Base-by-base conservation (phyloP, 2,888 invertebrate genomes). In the Willowsia nigromaculata region DNA sequence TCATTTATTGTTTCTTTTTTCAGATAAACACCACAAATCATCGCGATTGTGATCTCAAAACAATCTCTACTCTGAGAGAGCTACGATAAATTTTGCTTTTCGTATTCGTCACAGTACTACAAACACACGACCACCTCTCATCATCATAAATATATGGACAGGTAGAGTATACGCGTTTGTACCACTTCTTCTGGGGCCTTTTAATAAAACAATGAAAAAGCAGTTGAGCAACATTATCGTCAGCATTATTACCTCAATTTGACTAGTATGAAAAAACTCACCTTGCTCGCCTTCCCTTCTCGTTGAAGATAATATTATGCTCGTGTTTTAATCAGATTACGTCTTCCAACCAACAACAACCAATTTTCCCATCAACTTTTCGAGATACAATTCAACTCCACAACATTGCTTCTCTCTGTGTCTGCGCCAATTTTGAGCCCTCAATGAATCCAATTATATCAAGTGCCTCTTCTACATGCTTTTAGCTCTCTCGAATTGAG, bases 181-280 rank as follows among this genome's bases (percentile, higher is more conserved):
- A 65, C 33, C 11, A 33, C 27, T 30, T 33, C n/a, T 62, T 13
- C 27, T 62, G 59, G 59, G 59, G 30, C 59, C 74, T 74, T 74
- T 25, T 74, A 47, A 74, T 56, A 53, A 56, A 78, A 56, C 78
- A 78, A 78, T 56, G 78, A 78, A 78, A 76, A 78, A 56, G 78
- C 22, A 78, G 78, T 56, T 78, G 78, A 56, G 78, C 78, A 78
- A 78, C 78, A 78, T 78, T 74, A 74, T 47, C 74, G 25, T 74
- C 47, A 43, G 27, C 33, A 78, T 78, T 78, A 78, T 78, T 78
- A 56, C 78, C 78, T 78, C 78, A 78, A 78, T 78, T 78, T 74
- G 47, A 43, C 37, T 37, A 25, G 37, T 68, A 33, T 37, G 65
- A 74, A 74, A 74, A 74, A 47, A 74, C 47, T 27, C 30, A 74